These are phyloP conservation scores for Caranx melampygus DNA, from an alignment of 2,113 vertebrate genomes.

Conservation along the genomic window DNA sequence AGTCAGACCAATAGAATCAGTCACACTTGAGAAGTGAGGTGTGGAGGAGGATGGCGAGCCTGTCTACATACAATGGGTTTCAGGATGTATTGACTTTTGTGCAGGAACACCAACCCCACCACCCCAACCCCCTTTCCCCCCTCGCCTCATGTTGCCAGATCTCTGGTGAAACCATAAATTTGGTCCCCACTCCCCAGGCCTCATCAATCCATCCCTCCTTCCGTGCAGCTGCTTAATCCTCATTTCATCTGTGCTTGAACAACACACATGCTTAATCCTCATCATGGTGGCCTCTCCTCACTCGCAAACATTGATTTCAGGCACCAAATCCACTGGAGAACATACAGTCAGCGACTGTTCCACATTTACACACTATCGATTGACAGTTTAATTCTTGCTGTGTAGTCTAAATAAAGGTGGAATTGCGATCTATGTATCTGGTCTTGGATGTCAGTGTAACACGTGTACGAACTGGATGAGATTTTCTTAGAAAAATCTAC, in stretches of 20 bases:
- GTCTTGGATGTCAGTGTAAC: background rate
- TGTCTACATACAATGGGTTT: slow-evolving; percentile 34
- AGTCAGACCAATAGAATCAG: slow-evolving; percentile 62
- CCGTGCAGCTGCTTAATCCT: background rate
- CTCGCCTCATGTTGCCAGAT: slow-evolving; percentile 2
- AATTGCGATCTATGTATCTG: background rate
- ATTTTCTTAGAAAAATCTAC: background rate
- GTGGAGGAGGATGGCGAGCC: slow-evolving; percentile 25
- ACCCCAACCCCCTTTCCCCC: background rate
- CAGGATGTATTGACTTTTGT: slow-evolving; percentile 53
- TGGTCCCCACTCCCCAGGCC: slow-evolving; percentile 14
- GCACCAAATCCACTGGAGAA: slow-evolving; percentile 36
- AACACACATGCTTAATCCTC: slow-evolving; percentile 37
- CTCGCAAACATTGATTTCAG: slow-evolving; percentile 51
- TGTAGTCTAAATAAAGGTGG: background rate
- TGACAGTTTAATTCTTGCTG: slow-evolving; percentile 16
- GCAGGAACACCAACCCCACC: background rate
- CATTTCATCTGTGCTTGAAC: slow-evolving; percentile 1
- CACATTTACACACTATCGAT: slow-evolving; percentile 4
- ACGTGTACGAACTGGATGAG: background rate
- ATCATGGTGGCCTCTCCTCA: slow-evolving; percentile 1
- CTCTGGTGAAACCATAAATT: slow-evolving; percentile 37
- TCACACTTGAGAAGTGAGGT: slow-evolving; percentile 60
- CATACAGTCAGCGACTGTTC: slow-evolving; percentile 3
- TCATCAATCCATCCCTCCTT: slow-evolving; percentile 31